Base-by-base conservation (phyloP, 2,888 invertebrate genomes). In the Dasypolia templi region DNA sequence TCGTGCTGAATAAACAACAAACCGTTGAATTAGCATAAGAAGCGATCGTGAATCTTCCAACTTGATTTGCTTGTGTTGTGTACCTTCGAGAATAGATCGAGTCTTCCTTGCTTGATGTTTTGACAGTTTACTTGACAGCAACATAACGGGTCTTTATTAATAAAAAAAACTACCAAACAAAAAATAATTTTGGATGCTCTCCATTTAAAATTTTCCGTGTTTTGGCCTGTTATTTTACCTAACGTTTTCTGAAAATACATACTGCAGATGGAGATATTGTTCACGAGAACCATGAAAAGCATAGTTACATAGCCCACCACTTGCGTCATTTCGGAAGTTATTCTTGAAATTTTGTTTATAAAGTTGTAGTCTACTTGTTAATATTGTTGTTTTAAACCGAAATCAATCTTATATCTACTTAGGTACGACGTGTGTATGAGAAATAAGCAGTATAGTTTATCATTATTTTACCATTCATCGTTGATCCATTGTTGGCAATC, bases 11-110 rank as follows among this genome's bases (percentile, higher is more conserved):
- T 42, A 42, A 32, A 72, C 64, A 75, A 75, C 35, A 75, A 78
- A 62, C 61, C 44, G 58, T 71, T 67, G 64, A 75, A 78, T 66
- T 61, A 64, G 58, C 78, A 69, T 70, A 76, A 61, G 64, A 67
- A 77, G 67, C 69, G 32, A 69, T 62, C 26, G 35, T 81, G 69
- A 75, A 81, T 77, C 77, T 83, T 77, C 66, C 81, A 81, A 81
- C 74, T 77, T 74, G 69, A 69, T 63, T 81, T 65, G 69, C 61
- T 67, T 78, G 64, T n/a, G n/a, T n/a, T n/a, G n/a, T n/a, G n/a
- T 73, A 44, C n/a, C 46, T 49, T 73, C n/a, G 46, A 59, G 64
- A 65, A 66, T 55, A 14, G n/a, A 35, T 2, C 35, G 7, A 77
- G 32, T 59, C 79, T 61, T 72, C 51, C 46, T 49, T 39, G 44